Evolutionary conservation across 2,888 invertebrate genomes (phyloP), one percentile per base, ranked within the genome.

Genomic region (Eupithecia insigniata): DNA sequence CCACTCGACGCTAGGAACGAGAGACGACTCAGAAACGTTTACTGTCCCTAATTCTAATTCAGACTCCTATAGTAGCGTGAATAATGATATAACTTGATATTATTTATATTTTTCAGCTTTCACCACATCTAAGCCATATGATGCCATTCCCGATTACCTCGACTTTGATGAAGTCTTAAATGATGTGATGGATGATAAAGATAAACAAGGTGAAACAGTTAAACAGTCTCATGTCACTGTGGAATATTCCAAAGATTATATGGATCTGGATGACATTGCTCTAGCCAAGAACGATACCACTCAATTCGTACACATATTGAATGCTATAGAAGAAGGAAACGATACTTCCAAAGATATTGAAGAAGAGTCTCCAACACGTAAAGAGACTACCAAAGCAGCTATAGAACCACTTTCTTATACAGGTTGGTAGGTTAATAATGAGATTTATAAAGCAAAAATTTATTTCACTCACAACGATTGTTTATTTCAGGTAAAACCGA

Each of bases 81-180:
- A 36, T 4, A 39, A 43, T 43, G 18, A 34, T 12, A 36, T 12
- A 12, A 36, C 6, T 34, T 36, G n/a, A 46, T 10, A 51, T 51
- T 22, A 22, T 51, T 55, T 12, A 5, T 51, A 10, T 30, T 7
- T 62, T 62, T 62, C 34, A 62, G 61, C 12, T 5, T 32, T 32
- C 10, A 43, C 36, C 46, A 60, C 65, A 55, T 10, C 22, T 12
- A 28, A 22, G 46, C 36, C 5, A 32, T 32, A 62, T 34, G 58
- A 66, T 18, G 39, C 69, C 0, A 78, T 66, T 12, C 34, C 58
- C 14, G 85, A 85, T 36, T 73, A 84, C 71, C 66, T 89, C 68
- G 85, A 78, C 2, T 89, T 90, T 28, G 87, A 87, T 18, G 89
- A 90, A 72, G 86, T 89, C 7, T 72, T 89, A 0, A 83, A 76